Conservation (phyloP, 2,888 invertebrate species). For the Aspidapion aeneum region DNA sequence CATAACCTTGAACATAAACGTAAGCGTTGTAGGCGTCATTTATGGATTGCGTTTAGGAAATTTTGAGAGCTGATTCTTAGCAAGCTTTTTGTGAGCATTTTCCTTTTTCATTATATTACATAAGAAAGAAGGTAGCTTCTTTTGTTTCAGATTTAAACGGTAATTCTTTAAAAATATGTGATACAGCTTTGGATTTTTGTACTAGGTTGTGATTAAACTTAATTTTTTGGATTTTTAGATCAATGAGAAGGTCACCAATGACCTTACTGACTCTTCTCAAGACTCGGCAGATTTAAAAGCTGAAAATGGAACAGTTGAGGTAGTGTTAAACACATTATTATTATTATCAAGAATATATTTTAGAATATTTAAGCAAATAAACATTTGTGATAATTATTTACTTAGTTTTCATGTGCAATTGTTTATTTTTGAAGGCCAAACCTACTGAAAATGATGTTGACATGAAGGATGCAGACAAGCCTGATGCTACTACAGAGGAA, state of each 20-base stretch:
- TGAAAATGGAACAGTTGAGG: slow-evolving; percentile 19
- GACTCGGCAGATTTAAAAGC: slow-evolving; percentile 34
- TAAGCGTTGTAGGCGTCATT: too few relatives aligned
- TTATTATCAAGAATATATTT: too few relatives aligned
- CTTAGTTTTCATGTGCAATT: too few relatives aligned
- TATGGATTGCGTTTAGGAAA: too few relatives aligned
- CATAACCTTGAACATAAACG: not conserved
- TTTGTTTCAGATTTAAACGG: not conserved
- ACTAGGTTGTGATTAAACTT: slow-evolving; percentile 1
- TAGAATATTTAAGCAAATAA: too few relatives aligned
- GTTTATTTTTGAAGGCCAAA: slow-evolving; percentile 3
- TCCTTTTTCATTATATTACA: too few relatives aligned
- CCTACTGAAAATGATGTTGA: slow-evolving; percentile 21
- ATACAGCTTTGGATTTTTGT: slow-evolving; percentile 4
- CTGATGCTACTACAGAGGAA: slow-evolving; percentile 29
- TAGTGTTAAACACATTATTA: too few relatives aligned
- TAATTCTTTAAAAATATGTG: not conserved
- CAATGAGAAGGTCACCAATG: slow-evolving; percentile 35
- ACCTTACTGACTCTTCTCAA: slow-evolving; percentile 39
- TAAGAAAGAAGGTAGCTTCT: too few relatives aligned
- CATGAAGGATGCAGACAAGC: slow-evolving; percentile 32
- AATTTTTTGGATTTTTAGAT: slow-evolving; percentile 29
- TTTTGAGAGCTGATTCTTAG: too few relatives aligned
- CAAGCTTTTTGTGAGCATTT: too few relatives aligned
- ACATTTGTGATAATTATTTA: too few relatives aligned